Percentiles rank a stretch among this genome's conserved stretches.
Conservation (phyloP, 2,888 invertebrate species). For the Trisateles emortualis region DNA sequence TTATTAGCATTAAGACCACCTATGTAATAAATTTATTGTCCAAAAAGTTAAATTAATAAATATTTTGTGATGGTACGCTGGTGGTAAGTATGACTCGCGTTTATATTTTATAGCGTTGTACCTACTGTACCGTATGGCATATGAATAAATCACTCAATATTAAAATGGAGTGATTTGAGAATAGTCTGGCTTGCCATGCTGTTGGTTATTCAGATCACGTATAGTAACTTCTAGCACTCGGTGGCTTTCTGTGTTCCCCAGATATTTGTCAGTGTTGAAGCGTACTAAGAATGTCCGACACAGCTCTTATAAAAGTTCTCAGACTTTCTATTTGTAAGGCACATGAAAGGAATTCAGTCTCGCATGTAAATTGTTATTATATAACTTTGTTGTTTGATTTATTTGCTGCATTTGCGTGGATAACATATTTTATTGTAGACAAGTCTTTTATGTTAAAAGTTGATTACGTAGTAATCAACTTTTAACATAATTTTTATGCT, state of each 20-base stretch:
- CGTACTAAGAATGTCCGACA: conserved; percentile 36
- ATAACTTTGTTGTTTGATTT: conserved; percentile 32
- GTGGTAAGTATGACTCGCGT: conserved; percentile 39
- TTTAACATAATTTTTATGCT: too few species aligned
- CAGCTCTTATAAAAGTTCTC: conserved; percentile 39
- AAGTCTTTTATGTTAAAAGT: too few species aligned
- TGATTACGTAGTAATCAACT: too few species aligned
- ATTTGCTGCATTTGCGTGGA: background rate
- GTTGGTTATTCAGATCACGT: conserved; percentile 52
- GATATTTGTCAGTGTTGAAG: conserved; percentile 53
- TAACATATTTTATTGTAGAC: background rate
- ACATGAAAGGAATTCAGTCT: conserved; percentile 52
- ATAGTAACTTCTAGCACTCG: conserved; percentile 45
- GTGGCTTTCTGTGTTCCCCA: conserved; percentile 42
- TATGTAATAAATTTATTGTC: too few species aligned
- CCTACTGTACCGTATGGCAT: conserved; percentile 34
- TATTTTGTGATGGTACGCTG: conserved; percentile 38
- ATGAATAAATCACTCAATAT: conserved; percentile 63
- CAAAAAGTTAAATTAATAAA: too few species aligned
- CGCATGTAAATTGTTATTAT: conserved; percentile 55
- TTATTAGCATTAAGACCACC: too few species aligned
- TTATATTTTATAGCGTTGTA: conserved; percentile 34
- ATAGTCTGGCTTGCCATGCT: conserved; percentile 47
- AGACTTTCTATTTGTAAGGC: conserved; percentile 49
- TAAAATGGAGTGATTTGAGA: conserved; percentile 65